Percentiles rank a stretch among this genome's conserved stretches.
Conservation (phyloP, 1,140 invertebrate species). For the Mamestra configurata region DNA sequence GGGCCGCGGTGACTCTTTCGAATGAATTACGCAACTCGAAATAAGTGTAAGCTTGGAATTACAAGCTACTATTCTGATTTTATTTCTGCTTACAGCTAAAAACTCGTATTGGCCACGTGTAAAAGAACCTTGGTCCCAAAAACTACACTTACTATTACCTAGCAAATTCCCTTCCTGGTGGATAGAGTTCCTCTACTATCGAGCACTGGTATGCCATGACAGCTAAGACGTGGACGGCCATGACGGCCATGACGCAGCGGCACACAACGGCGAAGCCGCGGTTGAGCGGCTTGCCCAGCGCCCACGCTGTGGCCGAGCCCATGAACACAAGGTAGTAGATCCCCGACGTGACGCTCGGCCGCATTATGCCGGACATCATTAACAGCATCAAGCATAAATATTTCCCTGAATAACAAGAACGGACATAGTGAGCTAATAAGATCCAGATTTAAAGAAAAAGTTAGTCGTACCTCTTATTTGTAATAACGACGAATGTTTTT, state of each 20-base stretch:
- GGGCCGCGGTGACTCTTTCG: too few species aligned
- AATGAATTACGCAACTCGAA: too few species aligned
- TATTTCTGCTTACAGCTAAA: too few species aligned
- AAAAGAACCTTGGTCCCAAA: neutral
- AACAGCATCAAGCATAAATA: conserved; percentile 91
- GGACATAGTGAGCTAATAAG: conserved; percentile 42
- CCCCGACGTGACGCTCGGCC: conserved; percentile 93
- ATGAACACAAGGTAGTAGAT: conserved; percentile 97
- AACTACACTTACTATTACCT: conserved; percentile 83
- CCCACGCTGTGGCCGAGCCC: conserved; percentile 95
- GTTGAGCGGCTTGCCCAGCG: conserved; percentile 92
- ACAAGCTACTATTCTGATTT: too few species aligned
- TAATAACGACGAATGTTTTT: neutral
- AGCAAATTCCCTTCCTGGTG: conserved; percentile 91
- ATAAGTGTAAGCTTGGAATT: too few species aligned
- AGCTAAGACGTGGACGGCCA: conserved; percentile 92
- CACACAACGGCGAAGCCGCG: conserved; percentile 92
- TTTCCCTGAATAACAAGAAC: conserved; percentile 88
- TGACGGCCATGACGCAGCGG: conserved; percentile 92
- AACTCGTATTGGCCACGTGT: neutral
- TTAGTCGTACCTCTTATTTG: too few species aligned
- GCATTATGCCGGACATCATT: conserved; percentile 93
- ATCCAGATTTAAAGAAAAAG: too few species aligned
- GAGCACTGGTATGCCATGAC: conserved; percentile 96
- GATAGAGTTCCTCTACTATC: conserved; percentile 92